Conservation (phyloP, 2,797 vertebrate genomes). For the Tangara arthus region DNA sequence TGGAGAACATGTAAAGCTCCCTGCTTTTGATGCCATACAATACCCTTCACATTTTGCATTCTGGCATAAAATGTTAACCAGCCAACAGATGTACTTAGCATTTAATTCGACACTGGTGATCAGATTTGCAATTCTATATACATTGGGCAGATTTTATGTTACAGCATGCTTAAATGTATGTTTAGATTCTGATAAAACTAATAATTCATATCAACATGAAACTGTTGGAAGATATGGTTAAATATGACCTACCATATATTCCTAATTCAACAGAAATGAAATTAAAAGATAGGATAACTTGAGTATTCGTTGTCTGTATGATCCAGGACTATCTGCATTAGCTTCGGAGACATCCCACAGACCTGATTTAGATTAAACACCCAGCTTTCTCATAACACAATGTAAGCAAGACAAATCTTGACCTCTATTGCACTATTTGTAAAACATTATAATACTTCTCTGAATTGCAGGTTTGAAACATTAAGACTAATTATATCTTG, state of each 20-base stretch:
- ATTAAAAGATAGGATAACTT: background rate
- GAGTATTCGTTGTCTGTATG: background rate
- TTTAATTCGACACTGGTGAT: background rate
- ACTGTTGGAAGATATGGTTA: background rate
- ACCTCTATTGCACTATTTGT: background rate
- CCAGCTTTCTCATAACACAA: background rate
- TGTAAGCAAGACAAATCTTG: background rate
- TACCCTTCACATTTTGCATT: background rate
- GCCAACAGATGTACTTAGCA: background rate
- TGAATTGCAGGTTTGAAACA: background rate
- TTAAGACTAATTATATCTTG: background rate
- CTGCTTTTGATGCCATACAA: background rate
- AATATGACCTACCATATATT: background rate
- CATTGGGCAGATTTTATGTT: background rate
- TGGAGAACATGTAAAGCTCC: background rate
- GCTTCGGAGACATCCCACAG: background rate
- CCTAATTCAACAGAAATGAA: background rate
- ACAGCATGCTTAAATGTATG: background rate
- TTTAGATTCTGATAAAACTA: background rate
- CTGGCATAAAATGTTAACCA: background rate
- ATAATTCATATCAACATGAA: background rate
- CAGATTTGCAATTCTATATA: background rate
- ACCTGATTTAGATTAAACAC: background rate
- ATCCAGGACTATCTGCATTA: background rate
- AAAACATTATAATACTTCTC: background rate